phyloP scores from a whole-genome alignment of 2,113 vertebrate genomes.

The Cryptoleucopteryx plumbea region DNA sequence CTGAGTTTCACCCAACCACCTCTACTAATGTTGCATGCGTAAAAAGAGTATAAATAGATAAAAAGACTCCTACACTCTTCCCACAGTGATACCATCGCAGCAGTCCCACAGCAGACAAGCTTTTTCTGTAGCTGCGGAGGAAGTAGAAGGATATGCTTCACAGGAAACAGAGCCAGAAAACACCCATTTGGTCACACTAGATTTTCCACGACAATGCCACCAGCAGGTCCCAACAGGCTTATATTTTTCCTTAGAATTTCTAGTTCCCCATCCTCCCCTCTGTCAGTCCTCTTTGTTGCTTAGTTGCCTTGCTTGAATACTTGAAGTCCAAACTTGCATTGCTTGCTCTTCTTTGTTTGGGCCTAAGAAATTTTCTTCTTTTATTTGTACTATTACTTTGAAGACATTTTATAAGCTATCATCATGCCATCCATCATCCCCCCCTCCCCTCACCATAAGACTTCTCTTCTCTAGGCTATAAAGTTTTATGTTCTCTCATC shows the following conservation, averaged over 20 bases:
- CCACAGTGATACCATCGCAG: not conserved
- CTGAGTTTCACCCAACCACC: not conserved
- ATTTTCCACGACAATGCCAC: not conserved
- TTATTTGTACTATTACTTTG: not conserved
- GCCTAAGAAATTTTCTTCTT: not conserved
- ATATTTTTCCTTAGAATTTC: not conserved
- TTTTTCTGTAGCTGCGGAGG: not conserved
- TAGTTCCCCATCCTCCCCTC: not conserved
- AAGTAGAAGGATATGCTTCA: not conserved
- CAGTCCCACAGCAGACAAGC: not conserved
- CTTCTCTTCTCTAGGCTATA: not conserved
- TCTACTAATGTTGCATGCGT: not conserved
- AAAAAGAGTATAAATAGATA: not conserved
- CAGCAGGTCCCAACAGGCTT: not conserved
- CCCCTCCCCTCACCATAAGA: accelerated
- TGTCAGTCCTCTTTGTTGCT: not conserved
- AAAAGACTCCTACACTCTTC: slow-evolving; percentile 6
- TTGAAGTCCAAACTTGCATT: not conserved
- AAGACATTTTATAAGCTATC: not conserved
- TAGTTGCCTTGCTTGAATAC: not conserved
- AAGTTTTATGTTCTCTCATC: not conserved
- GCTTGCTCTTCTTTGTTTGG: not conserved
- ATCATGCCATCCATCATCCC: accelerated
- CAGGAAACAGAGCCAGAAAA: slow-evolving; percentile 15
- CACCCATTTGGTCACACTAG: not conserved